Percentiles rank a stretch among this genome's conserved stretches.
These are phyloP conservation scores for Loris lydekkerianus DNA, from an alignment of 2,797 vertebrate species.

Conservation along the genomic window DNA sequence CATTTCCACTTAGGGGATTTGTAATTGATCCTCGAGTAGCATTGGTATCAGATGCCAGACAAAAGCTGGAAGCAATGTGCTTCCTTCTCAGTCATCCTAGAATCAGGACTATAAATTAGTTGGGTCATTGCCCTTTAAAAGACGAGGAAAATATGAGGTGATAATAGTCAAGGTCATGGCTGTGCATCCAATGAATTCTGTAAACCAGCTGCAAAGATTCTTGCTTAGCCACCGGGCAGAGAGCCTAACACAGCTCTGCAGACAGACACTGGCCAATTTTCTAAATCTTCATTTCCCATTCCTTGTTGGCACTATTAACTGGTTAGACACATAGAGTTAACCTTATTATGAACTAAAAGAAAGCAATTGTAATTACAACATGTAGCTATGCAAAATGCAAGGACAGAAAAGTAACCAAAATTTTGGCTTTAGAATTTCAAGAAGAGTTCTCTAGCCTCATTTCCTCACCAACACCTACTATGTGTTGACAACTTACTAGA, in stretches of 20 bases:
- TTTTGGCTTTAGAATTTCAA: neutral
- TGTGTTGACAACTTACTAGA: neutral
- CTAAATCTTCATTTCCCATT: neutral
- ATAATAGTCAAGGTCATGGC: slow-evolving; percentile 42
- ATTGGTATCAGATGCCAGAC: neutral
- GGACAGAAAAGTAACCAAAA: neutral
- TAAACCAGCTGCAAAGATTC: slow-evolving; percentile 42
- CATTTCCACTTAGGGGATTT: neutral
- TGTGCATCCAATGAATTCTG: slow-evolving; percentile 25
- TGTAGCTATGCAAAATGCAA: neutral
- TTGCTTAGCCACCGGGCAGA: neutral
- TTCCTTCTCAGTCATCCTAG: slow-evolving; percentile 24
- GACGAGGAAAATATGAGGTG: slow-evolving; percentile 61
- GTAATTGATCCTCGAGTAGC: slow-evolving; percentile 13
- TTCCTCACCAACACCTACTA: neutral
- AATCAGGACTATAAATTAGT: slow-evolving; percentile 50
- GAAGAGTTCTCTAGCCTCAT: neutral
- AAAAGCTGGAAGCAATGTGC: neutral
- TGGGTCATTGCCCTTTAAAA: slow-evolving; percentile 64
- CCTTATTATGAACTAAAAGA: slow-evolving; percentile 5
- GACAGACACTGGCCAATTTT: neutral
- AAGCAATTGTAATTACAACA: neutral
- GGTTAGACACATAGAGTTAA: slow-evolving; percentile 1
- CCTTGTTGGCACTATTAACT: slow-evolving; percentile 27
- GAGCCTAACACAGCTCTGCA: neutral